Base-by-base conservation (phyloP, 2,888 invertebrate genomes). In the Thecophora atra region DNA sequence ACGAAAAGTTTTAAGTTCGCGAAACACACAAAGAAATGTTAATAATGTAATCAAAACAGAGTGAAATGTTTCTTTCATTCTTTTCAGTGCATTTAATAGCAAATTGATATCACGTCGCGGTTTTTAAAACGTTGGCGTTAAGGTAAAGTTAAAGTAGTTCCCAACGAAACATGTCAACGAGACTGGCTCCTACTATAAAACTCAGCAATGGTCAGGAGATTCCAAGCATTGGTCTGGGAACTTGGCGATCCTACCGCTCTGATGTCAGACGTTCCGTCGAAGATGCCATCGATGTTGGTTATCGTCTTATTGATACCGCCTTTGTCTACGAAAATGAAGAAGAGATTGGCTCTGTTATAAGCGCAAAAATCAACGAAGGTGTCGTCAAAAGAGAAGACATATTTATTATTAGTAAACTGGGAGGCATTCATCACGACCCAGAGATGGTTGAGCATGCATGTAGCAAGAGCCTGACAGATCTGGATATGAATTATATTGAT, bases 401-500 rank as follows among this genome's bases (percentile, higher is more conserved):
- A 0, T 85, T 85, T 75, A 73, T 86, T 5, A 83, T 84, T 0
- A 84, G 84, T 0, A 85, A 85, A 74, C 77, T 84, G 60, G 85
- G 80, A 17, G 83, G 83, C n/a, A 82, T 83, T n/a, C 83, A 85
- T 74, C 95, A 96, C 81, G 88, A 89, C 30, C 88, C 89, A 0
- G 90, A 92, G 28, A 84, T 92, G 64, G 95, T 94, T 21, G 89
- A 90, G 72, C 84, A 87, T 3, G 91, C 91, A 0, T 88, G 93
- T 76, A 89, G 89, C 60, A 86, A 88, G 62, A 91, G 93, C 0
- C 83, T 95, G 8, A 81, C 86, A 0, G 88, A 90, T 71, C 88
- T 95, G 74, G 90, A 90, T 0, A 82, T 95, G 6, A 89, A 91
- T 0, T 95, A 95, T 81, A 87, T 96, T 68, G 95, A 96, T 81